These are phyloP conservation scores for Cremastobaeus sp. DNA, from an alignment of 2,888 invertebrate genomes.

Conservation along the genomic window DNA sequence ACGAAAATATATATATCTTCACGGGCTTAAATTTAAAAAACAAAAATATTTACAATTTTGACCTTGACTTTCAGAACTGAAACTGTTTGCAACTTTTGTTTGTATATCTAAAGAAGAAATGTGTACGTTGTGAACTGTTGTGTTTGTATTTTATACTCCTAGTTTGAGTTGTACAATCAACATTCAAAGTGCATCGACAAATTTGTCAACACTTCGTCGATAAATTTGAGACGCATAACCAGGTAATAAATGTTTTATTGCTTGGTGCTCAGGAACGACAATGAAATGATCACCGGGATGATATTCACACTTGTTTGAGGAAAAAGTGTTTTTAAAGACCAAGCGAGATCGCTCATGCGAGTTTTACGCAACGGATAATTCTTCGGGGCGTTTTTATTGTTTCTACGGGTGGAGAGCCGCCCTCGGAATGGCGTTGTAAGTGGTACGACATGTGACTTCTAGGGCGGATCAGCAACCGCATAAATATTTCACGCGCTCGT, in stretches of 20 bases:
- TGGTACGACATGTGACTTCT: conserved; percentile 63
- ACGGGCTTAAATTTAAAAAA: no score
- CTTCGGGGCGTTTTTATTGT: conserved; percentile 69
- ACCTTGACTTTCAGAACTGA: no score
- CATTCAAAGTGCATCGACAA: background rate
- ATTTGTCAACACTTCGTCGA: conserved; percentile 24
- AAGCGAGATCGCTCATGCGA: conserved; percentile 59
- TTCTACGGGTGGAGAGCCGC: conserved; percentile 62
- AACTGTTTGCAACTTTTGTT: no score
- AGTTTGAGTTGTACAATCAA: background rate
- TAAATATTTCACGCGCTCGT: conserved; percentile 60
- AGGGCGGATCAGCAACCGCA: conserved; percentile 55
- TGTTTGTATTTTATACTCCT: no score
- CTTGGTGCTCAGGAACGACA: conserved; percentile 50
- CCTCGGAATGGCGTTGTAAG: conserved; percentile 62
- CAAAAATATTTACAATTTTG: no score
- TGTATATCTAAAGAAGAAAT: no score
- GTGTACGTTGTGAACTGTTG: no score
- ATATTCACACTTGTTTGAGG: conserved; percentile 14
- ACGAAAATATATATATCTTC: no score
- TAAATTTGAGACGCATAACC: conserved; percentile 68
- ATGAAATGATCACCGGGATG: conserved; percentile 30
- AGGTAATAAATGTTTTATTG: conserved; percentile 75
- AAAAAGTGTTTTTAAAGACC: conserved; percentile 58
- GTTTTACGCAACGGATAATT: conserved; percentile 68